Conservation (phyloP, 2,888 invertebrate species). For the Agonopterix arenella region DNA sequence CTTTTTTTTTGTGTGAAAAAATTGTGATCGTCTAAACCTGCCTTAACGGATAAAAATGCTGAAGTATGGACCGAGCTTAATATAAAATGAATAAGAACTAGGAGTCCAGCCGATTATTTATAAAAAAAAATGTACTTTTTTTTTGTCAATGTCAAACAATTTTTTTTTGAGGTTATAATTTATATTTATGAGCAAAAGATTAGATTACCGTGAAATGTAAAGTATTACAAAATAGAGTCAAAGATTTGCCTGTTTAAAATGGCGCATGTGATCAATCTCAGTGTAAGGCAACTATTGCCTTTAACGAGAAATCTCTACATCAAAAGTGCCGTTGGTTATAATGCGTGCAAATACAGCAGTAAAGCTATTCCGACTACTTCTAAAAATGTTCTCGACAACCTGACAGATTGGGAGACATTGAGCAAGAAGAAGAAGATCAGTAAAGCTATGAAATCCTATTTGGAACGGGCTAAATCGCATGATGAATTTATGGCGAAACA, state of each 20-base stretch:
- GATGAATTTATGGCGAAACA: constrained; percentile 90
- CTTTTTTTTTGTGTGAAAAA: no score
- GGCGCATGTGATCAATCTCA: constrained; percentile 30
- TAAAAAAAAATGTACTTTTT: no score
- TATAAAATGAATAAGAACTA: no score
- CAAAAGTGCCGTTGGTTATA: constrained; percentile 24
- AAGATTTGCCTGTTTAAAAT: constrained; percentile 22
- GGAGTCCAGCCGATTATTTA: no score
- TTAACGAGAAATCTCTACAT: constrained; percentile 24
- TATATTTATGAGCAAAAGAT: no score
- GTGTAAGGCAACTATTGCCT: constrained; percentile 37
- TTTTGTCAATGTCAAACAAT: no score
- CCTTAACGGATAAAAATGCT: no score
- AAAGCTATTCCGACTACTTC: constrained; percentile 18
- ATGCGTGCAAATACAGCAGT: constrained; percentile 34
- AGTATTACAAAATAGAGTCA: no score
- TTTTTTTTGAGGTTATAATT: no score
- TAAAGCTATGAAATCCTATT: constrained; percentile 93
- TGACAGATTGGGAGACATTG: constrained; percentile 62
- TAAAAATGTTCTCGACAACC: constrained; percentile 34
- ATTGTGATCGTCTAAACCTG: no score
- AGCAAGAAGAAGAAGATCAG: constrained; percentile 81
- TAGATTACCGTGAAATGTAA: no score
- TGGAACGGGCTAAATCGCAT: constrained; percentile 88
- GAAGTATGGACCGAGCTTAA: no score